Percentiles rank a stretch among this genome's conserved stretches.
phyloP scores from a whole-genome alignment of 2,797 vertebrate genomes.

The Anniella stebbinsi region DNA sequence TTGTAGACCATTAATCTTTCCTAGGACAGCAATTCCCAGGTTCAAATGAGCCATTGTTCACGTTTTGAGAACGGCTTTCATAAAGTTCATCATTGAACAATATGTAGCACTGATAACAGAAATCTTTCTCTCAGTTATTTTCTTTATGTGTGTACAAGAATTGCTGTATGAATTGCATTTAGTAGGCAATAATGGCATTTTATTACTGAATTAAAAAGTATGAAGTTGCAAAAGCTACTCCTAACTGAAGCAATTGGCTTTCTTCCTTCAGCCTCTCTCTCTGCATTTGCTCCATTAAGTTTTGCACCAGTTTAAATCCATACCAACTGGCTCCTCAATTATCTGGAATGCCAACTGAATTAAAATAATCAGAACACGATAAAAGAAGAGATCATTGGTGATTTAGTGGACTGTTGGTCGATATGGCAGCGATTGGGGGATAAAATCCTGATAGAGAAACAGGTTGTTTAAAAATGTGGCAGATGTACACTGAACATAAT shows the following conservation, averaged over 20 bases:
- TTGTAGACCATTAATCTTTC: slow-evolving; percentile 31
- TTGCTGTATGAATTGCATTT: slow-evolving; percentile 1
- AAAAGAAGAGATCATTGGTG: slow-evolving; percentile 43
- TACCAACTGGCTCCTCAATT: slow-evolving; percentile 24
- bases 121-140: slow-evolving; percentile 39
- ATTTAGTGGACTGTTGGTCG: slow-evolving; percentile 31
- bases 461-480: slow-evolving; percentile 30
- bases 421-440: slow-evolving; percentile 35
- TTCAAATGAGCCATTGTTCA: slow-evolving; percentile 31
- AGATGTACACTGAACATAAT: slow-evolving; percentile 32
- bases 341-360: slow-evolving; percentile 45
- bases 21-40: slow-evolving; percentile 27
- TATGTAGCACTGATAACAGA: slow-evolving; percentile 30
- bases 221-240: slow-evolving; percentile 16
- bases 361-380: slow-evolving; percentile 42
- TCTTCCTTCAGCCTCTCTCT: not conserved
- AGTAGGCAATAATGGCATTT: not conserved
- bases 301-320: slow-evolving; percentile 12
- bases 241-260: slow-evolving; percentile 33
- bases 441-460: slow-evolving; percentile 34
- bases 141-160: slow-evolving; percentile 44
- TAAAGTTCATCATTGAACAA: slow-evolving; percentile 31
- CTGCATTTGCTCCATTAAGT: slow-evolving; percentile 15
- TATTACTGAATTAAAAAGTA: slow-evolving; percentile 37
- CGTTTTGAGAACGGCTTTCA: slow-evolving; percentile 20